phyloP scores from a whole-genome alignment of 2,797 vertebrate species.

The Pyrocephalus nanus region DNA sequence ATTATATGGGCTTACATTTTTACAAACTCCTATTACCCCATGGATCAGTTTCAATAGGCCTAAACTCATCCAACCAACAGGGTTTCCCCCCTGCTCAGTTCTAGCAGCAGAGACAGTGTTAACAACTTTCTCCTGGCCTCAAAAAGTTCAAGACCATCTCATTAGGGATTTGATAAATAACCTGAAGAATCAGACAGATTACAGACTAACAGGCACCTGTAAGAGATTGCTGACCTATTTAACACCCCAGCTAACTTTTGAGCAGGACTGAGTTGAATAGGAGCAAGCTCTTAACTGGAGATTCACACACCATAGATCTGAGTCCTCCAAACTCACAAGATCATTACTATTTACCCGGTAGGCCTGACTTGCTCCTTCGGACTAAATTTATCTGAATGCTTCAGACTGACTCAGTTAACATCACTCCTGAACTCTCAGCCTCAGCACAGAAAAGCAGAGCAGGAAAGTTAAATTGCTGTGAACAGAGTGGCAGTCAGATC shows the following conservation, averaged over 20 bases:
- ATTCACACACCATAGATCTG: not conserved
- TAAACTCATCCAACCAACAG: not conserved
- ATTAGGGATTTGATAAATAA: slow-evolving; percentile 36
- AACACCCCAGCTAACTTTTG: not conserved
- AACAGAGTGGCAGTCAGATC: not conserved
- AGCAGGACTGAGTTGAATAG: slow-evolving; percentile 21
- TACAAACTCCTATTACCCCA: not conserved
- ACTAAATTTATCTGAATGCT: slow-evolving; percentile 55
- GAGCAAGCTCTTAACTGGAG: not conserved
- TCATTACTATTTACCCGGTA: slow-evolving; percentile 31
- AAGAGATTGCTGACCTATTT: slow-evolving; percentile 17
- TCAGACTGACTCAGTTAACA: slow-evolving; percentile 63
- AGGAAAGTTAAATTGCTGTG: slow-evolving; percentile 22
- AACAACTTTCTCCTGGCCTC: not conserved
- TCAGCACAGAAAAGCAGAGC: not conserved
- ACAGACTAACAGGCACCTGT: slow-evolving; percentile 1
- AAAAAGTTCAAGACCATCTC: not conserved
- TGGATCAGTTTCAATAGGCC: not conserved
- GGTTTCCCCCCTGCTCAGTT: not conserved
- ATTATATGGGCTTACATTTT: not conserved
- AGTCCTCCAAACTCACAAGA: not conserved
- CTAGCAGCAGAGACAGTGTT: not conserved
- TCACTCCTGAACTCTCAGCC: slow-evolving; percentile 22
- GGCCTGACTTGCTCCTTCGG: not conserved
- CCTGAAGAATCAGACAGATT: slow-evolving; percentile 4